Conservation (phyloP, 2,113 vertebrate genomes). For the Etia nguti region DNA sequence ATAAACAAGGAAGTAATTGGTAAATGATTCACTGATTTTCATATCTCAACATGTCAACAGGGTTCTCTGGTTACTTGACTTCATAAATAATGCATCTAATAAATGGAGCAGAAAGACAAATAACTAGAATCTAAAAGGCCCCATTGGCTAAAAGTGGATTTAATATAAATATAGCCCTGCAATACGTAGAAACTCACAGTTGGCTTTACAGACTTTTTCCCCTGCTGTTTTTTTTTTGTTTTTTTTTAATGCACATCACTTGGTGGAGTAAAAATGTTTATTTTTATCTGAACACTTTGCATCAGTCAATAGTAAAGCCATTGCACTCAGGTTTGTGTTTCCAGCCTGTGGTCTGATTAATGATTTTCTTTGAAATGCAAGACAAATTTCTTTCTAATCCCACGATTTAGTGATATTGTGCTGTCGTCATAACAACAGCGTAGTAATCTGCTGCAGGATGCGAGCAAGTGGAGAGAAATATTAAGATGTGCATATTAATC, state of each 20-base stretch:
- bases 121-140: conserved; percentile 63
- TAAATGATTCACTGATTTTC: conserved; percentile 69
- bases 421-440: neutral
- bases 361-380: conserved; percentile 50
- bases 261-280: neutral
- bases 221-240: neutral
- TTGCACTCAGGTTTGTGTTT: neutral
- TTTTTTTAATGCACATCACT: conserved; percentile 20
- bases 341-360: conserved; percentile 23
- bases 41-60: conserved; percentile 68
- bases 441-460: conserved; percentile 36
- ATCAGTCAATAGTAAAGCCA: conserved; percentile 8
- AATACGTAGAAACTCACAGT: conserved; percentile 34
- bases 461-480: conserved; percentile 22
- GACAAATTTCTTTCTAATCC: conserved; percentile 45
- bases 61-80: conserved; percentile 59
- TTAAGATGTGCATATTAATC: conserved; percentile 32
- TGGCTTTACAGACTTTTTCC: conserved; percentile 35
- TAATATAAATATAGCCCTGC: conserved; percentile 55
- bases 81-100: conserved; percentile 75
- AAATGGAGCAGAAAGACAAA: conserved; percentile 74
- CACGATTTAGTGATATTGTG: conserved; percentile 40
- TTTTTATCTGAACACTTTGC: conserved; percentile 26
- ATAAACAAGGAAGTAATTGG: conserved; percentile 69
- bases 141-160: conserved; percentile 61